Conservation (phyloP, 2,797 vertebrate species). For the Urocyon cinereoargenteus region DNA sequence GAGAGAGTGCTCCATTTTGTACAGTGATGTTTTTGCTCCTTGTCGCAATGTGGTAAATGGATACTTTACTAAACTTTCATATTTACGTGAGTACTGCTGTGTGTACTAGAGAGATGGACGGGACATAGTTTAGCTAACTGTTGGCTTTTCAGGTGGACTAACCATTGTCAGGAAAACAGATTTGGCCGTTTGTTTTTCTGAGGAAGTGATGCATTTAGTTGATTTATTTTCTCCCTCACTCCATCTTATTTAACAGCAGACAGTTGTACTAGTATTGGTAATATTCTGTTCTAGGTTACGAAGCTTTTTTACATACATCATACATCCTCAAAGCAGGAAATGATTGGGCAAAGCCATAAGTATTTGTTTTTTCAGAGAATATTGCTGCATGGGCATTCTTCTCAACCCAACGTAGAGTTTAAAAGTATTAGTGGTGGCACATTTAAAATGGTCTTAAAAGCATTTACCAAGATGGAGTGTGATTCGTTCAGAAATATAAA, state of each 20-base stretch:
- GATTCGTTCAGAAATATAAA: slow-evolving; percentile 46
- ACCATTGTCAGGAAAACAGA: background rate
- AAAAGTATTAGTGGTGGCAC: background rate
- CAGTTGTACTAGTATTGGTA: background rate
- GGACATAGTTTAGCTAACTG: background rate
- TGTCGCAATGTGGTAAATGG: slow-evolving; percentile 98
- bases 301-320: background rate
- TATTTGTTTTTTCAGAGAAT: background rate
- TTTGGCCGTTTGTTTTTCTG: background rate
- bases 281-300: background rate
- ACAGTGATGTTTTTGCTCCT: slow-evolving; percentile 97
- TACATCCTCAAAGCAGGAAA: background rate
- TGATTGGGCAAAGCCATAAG: background rate
- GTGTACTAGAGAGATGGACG: background rate
- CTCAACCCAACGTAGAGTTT: background rate
- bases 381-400: background rate
- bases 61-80: slow-evolving; percentile 59
- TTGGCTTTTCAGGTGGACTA: background rate
- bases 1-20: slow-evolving; percentile 97
- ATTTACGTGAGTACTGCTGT: background rate
- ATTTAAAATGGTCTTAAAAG: slow-evolving; percentile 39
- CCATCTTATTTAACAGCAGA: background rate
- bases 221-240: background rate
- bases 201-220: background rate
- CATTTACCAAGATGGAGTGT: background rate